Evolutionary conservation across 2,113 vertebrate genomes (phyloP), one percentile per base, ranked within the genome.

Genomic region (Leucopsar rothschildi): DNA sequence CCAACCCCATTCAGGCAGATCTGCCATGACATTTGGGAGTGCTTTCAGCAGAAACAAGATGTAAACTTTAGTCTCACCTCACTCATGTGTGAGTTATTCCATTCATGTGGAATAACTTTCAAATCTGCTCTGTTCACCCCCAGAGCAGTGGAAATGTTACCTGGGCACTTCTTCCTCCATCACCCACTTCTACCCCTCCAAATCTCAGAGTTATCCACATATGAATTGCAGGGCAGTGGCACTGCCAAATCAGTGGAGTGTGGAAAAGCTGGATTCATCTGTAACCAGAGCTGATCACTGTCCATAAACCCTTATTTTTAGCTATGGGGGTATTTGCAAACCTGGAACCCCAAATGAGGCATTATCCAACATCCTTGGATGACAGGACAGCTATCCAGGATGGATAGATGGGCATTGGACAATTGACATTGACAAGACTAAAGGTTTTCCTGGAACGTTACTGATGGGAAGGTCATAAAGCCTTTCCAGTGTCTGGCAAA

Each of bases 181-280:
- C 86, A 71, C 2, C 29, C 17, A 16, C 6, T 73, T 60, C 33
- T 65, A 25, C 18, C 39, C 33, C 28, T 44, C 27, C 72, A 63
- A 49, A 15, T 11, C 23, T 31, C 20, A 12, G 24, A 57, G 19
- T 55, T 81, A 47, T 5, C 42, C 40, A 56, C 63, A n/a, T 9
- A 47, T 1, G 1, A 23, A 55, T 55, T 59, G 7, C 86, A 56
- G 22, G 45, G 3, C 24, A 35, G 7, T n/a, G 37, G 5, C 39
- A 40, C 19, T 60, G n/a, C 11, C 9, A 64, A 69, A 82, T 24
- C 0, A 18, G 9, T 28, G n/a, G 7, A 0, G 2, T n/a, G 24
- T 20, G 39, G 65, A 78, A 78, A 40, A 45, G 3, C 1, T 82
- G 55, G 11, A 37, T 75, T 37, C 16, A 60, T n/a, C 29, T 42